Percentiles rank a stretch among this genome's conserved stretches.
phyloP scores from a whole-genome alignment of 2,113 vertebrate species.

The Alces alces region DNA sequence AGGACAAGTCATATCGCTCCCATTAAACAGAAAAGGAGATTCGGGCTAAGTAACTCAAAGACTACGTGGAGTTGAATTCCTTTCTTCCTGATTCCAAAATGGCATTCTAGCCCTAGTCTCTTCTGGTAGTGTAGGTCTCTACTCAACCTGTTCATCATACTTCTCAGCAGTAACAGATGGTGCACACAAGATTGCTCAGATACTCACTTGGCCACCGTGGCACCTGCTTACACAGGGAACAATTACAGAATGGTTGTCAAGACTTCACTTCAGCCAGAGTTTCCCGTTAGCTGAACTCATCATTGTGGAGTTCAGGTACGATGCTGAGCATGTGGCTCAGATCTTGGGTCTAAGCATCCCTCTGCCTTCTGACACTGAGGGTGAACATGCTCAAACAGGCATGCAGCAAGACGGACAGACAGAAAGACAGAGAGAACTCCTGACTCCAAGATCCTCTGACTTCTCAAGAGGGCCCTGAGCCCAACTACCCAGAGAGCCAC shows the following conservation, averaged over 20 bases:
- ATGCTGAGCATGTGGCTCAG: not conserved
- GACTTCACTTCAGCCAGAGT: not conserved
- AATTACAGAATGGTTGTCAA: not conserved
- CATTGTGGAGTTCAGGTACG: not conserved
- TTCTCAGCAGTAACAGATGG: not conserved
- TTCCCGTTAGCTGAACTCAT: not conserved
- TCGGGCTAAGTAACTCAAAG: not conserved
- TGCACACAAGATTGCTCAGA: not conserved
- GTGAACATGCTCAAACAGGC: not conserved
- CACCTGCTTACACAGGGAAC: not conserved
- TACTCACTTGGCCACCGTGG: rapidly evolving
- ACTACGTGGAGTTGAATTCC: not conserved
- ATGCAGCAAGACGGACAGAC: not conserved
- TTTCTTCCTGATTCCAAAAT: not conserved
- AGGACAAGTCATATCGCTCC: not conserved
- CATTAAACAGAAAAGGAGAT: not conserved
- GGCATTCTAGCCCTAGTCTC: not conserved
- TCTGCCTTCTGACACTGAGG: not conserved
- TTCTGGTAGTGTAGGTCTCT: not conserved
- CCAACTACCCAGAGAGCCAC: not conserved
- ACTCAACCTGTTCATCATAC: not conserved
- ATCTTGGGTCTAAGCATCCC: not conserved
- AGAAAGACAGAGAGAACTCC: not conserved
- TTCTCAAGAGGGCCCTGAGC: not conserved
- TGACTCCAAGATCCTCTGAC: not conserved